These are phyloP conservation scores for Torymus texanus DNA, from an alignment of 2,888 invertebrate genomes.

Conservation along the genomic window DNA sequence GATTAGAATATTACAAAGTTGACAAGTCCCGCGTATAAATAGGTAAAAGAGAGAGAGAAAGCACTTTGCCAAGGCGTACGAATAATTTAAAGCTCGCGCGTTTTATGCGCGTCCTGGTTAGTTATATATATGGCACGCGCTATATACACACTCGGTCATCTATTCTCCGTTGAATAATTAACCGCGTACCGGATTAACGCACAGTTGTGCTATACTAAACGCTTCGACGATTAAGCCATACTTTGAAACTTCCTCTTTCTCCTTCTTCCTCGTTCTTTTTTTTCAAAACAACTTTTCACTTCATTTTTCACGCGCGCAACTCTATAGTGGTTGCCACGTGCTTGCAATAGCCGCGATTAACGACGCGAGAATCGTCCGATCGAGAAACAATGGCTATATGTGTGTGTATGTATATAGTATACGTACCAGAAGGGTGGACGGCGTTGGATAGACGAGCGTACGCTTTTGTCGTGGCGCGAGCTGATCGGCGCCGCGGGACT, in stretches of 20 bases:
- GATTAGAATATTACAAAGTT: slow-evolving; percentile 6
- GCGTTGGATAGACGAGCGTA: slow-evolving; percentile 64
- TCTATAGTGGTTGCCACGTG: too few species aligned
- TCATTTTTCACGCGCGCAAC: too few species aligned
- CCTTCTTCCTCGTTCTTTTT: too few species aligned
- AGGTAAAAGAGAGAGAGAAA: background rate
- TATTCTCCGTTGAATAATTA: slow-evolving; percentile 57
- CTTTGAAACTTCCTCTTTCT: too few species aligned
- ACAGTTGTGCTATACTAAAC: too few species aligned
- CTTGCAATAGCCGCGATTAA: too few species aligned
- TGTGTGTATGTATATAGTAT: too few species aligned
- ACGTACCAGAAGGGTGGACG: slow-evolving; percentile 67
- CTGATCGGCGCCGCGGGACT: slow-evolving; percentile 57
- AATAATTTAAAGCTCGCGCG: slow-evolving; percentile 26
- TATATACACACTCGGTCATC: slow-evolving; percentile 32
- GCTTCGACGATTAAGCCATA: too few species aligned
- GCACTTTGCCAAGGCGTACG: background rate
- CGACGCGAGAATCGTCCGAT: too few species aligned
- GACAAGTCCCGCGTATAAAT: background rate
- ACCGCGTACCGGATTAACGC: slow-evolving; percentile 46
- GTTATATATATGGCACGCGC: background rate
- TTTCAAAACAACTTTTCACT: too few species aligned
- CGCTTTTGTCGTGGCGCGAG: slow-evolving; percentile 61
- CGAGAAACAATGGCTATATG: too few species aligned
- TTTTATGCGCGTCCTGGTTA: slow-evolving; percentile 9